Evolutionary conservation across 2,797 vertebrate genomes (phyloP), one percentile per base, ranked within the genome.

Genomic region (Parotocinclus haroldoi): DNA sequence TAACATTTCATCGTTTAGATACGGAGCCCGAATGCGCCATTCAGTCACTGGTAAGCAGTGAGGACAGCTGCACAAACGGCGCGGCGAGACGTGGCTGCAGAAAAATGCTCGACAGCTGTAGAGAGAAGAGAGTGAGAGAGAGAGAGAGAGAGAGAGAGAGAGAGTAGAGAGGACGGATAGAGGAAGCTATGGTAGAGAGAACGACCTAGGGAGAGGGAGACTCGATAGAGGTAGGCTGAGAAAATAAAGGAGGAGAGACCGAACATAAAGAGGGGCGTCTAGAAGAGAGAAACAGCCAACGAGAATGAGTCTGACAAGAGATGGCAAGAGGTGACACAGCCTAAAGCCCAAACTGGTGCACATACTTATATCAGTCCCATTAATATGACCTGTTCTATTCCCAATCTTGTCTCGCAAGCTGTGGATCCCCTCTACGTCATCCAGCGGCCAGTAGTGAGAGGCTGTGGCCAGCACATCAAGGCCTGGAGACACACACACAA

Each of bases 381-480:
- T 88, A 84, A 77, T 85, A 88, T 75, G 58, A 87, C 80, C 88
- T 77, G 69, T 73, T 86, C 88, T 93, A 91, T 93, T 94, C 92
- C 92, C 92, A 67, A 91, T 90, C 0, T 84, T 80, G 48, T 96
- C 92, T 81, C 85, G 93, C 65, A 98, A 89, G 14, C 95, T 93
- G 1, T 81, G 87, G 77, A 98, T 96, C 58, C 94, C 95, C 0
- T 96, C 93, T 87, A 96, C 94, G 0, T 79, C 85, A 79, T 93
- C 95, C 75, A 98, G 57, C 0, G 95, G 96, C 96, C 96, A 99
- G 68, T 99, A 99, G 76, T 98, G 94, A 57, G 96, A 95, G 46
- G 95, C 96, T 0, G 92, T 92, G 10, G 89, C 91, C 55, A 98
- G 83, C 81, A 99, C 91, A 75, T 89, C 83, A 81, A 97, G 92